Evolutionary conservation across 1,140 invertebrate species (phyloP).

Genomic region (Prorops nasuta): DNA sequence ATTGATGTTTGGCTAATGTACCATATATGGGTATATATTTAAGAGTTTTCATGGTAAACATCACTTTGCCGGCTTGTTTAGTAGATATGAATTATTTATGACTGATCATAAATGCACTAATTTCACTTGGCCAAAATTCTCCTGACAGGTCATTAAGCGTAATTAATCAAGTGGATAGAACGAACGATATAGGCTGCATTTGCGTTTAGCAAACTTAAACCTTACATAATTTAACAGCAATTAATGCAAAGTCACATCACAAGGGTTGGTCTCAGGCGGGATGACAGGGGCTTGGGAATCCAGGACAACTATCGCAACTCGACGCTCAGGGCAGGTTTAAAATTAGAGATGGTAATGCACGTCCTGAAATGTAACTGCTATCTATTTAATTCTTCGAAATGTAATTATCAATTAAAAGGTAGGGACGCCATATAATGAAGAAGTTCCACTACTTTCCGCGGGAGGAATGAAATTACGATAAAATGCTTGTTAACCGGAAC

Average conservation of each 20-base stretch:
- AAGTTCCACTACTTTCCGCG: too few species aligned
- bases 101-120: too few species aligned
- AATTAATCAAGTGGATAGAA: slow-evolving; percentile 17
- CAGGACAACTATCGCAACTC: slow-evolving; percentile 10
- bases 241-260: slow-evolving; percentile 37
- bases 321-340: slow-evolving; percentile 9
- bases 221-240: slow-evolving; percentile 27
- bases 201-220: slow-evolving; percentile 19
- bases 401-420: slow-evolving; percentile 1
- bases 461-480: too few species aligned
- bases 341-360: slow-evolving; percentile 11
- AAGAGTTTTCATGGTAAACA: too few species aligned
- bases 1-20: too few species aligned
- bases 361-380: slow-evolving; percentile 10
- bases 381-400: slow-evolving; percentile 4
- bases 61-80: too few species aligned
- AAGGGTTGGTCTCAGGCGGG: slow-evolving; percentile 8
- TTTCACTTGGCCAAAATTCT: too few species aligned
- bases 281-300: slow-evolving; percentile 8
- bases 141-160: too few species aligned
- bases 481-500: too few species aligned
- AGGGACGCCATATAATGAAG: too few species aligned
- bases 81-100: too few species aligned
- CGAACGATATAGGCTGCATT: slow-evolving; percentile 11
- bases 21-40: too few species aligned